These are phyloP conservation scores for Rhadina sibilatrix DNA, from an alignment of 2,113 vertebrate genomes.

Conservation along the genomic window DNA sequence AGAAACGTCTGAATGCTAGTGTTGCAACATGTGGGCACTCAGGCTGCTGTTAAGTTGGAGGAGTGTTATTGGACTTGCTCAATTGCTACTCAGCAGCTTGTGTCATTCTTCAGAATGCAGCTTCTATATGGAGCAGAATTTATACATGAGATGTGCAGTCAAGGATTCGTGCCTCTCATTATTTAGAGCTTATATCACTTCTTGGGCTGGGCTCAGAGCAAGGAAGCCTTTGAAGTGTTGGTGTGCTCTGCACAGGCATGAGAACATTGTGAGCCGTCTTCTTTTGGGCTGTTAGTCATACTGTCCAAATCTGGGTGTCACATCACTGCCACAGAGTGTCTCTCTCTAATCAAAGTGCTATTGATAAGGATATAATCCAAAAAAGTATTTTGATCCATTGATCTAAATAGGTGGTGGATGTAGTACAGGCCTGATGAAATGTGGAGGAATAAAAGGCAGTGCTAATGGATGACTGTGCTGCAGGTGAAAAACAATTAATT, in stretches of 20 bases:
- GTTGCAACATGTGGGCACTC: fast-evolving
- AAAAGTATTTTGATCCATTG: not conserved
- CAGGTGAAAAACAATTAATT: not conserved
- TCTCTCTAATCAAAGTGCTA: not conserved
- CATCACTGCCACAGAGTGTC: not conserved
- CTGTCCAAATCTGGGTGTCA: not conserved
- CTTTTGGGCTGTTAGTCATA: not conserved
- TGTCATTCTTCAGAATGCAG: not conserved
- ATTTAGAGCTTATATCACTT: not conserved
- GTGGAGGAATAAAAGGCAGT: not conserved
- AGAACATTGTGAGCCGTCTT: not conserved
- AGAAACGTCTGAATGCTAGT: not conserved
- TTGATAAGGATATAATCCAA: not conserved
- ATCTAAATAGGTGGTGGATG: not conserved
- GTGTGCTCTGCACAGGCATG: not conserved
- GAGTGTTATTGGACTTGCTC: not conserved
- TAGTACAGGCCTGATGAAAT: fast-evolving
- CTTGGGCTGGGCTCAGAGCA: fast-evolving
- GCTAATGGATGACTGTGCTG: not conserved
- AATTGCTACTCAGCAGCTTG: not conserved
- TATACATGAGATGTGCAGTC: not conserved
- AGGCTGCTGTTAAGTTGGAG: not conserved
- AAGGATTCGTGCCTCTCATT: not conserved
- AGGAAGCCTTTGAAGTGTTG: not conserved
- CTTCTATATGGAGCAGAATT: not conserved